Base-by-base conservation (phyloP, 2,113 vertebrate genomes). In the Serinus canaria region DNA sequence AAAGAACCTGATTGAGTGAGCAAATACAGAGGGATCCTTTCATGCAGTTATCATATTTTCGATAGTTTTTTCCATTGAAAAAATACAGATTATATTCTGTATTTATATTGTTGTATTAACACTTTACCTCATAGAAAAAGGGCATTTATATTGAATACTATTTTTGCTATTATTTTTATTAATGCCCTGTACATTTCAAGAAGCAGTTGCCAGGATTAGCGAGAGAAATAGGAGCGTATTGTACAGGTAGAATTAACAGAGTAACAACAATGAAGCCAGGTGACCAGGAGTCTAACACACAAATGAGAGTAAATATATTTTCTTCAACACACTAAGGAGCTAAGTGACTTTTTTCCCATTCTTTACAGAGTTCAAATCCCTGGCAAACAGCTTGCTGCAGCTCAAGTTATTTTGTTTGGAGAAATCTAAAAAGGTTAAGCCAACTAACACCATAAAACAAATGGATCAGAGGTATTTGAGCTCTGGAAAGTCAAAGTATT, bases 361-460 rank as follows among this genome's bases (percentile, higher is more conserved):
- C 60, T 89, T 94, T 90, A 70, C 41, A 89, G 60, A 94, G 79
- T 79, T 95, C 73, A 93, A 78, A 92, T 82, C 68, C 55, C 83
- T 94, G 80, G 79, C 88, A 96, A 93, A 90, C 64, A 89, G 41
- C 68, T 94, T 90, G 30, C 43, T 67, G 64, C 56, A 89, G 62
- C 67, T 92, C 62, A 87, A 56, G 60, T 91, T 90, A 77, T 88
- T 97, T 90, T 95, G 72, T 92, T 95, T 88, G 90, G 77, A 94
- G 67, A 96, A 97, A 96, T 90, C 73, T 74, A 58, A 95, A 95
- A 93, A 90, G 89, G 90, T 97, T 96, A 97, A 96, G 90, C 86
- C 87, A 95, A 74, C 96, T 83, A 94, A 96, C 68, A 87, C 69
- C 74, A 50, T 69, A 93, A 96, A 97, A 87, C 77, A 87, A 96